Conservation (phyloP, 2,888 invertebrate species). For the Pyrrhosoma nymphula region DNA sequence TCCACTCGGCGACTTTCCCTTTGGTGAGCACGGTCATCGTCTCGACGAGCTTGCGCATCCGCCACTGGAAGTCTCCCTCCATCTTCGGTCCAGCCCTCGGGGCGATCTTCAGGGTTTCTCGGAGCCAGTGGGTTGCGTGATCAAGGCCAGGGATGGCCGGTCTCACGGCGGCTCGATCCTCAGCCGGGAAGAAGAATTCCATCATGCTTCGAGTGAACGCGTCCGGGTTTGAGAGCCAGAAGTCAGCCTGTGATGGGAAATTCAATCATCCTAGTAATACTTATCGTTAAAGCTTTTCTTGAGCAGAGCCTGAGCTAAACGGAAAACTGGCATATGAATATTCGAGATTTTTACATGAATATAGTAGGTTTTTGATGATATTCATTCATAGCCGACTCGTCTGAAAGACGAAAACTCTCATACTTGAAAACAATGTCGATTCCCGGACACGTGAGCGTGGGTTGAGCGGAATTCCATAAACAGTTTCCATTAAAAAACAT, state of each 20-base stretch:
- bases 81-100: constrained; percentile 64
- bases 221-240: constrained; percentile 69
- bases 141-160: constrained; percentile 68
- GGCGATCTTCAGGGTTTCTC: constrained; percentile 68
- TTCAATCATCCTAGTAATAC: not conserved
- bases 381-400: too few species aligned
- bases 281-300: too few species aligned
- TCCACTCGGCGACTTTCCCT: constrained; percentile 47
- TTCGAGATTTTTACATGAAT: too few species aligned
- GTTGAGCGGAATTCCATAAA: too few species aligned
- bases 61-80: constrained; percentile 69
- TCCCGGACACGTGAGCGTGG: too few species aligned
- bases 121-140: constrained; percentile 68
- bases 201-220: constrained; percentile 55
- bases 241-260: constrained; percentile 63
- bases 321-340: too few species aligned
- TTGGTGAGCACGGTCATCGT: constrained; percentile 69
- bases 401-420: too few species aligned
- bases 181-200: constrained; percentile 63
- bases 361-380: too few species aligned
- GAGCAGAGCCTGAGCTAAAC: too few species aligned
- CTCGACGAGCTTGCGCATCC: constrained; percentile 63
- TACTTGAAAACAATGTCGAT: too few species aligned
- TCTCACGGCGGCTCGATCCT: constrained; percentile 55
- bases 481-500: too few species aligned